These are phyloP conservation scores for Macropus fuliginosus DNA, from an alignment of 2,797 vertebrate species.

Conservation along the genomic window DNA sequence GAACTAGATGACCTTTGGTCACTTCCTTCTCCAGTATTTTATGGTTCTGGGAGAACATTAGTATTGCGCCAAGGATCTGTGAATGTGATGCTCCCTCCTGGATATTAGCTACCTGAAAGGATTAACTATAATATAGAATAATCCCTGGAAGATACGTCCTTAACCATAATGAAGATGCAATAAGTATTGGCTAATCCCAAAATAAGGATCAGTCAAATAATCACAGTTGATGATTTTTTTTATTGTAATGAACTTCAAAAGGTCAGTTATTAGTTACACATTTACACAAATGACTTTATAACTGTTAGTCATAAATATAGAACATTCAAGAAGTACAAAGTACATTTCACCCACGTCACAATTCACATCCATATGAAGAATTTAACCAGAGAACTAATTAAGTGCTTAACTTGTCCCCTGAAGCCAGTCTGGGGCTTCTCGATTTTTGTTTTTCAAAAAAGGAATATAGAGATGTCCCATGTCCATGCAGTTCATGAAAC, in stretches of 20 bases:
- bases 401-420: conserved; percentile 74
- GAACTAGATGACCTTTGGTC: background rate
- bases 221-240: conserved; percentile 82
- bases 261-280: conserved; percentile 87
- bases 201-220: conserved; percentile 19
- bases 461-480: conserved; percentile 34
- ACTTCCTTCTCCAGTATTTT: background rate
- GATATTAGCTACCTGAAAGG: background rate
- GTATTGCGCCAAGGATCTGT: background rate
- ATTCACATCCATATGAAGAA: conserved; percentile 83
- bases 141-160: rapidly evolving
- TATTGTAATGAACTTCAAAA: conserved; percentile 87
- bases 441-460: background rate
- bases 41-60: background rate
- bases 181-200: background rate
- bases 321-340: conserved; percentile 86
- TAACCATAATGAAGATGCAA: background rate
- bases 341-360: conserved; percentile 85
- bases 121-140: too few relatives aligned
- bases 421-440: conserved; percentile 61
- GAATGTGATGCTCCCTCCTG: background rate
- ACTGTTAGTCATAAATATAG: conserved; percentile 86
- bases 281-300: conserved; percentile 83
- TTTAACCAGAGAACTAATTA: conserved; percentile 79
- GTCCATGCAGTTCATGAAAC: conserved; percentile 36